Evolutionary conservation across 30 jellyfish, hydroid and myxozoan genomes (phyloP).

Genomic region (Aurelia aurita): DNA sequence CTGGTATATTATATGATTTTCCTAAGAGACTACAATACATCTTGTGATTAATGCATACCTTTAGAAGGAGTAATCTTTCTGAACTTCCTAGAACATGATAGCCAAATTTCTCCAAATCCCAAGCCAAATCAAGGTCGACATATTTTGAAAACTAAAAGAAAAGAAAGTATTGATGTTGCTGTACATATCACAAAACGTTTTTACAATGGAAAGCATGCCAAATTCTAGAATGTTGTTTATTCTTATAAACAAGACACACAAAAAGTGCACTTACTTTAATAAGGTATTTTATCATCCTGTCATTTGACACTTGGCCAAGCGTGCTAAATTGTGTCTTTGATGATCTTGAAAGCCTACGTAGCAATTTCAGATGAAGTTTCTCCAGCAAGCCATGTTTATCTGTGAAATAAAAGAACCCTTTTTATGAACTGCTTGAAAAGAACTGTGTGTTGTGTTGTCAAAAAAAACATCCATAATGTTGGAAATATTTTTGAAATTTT

Average conservation of each 20-base stretch:
- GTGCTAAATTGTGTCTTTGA: conserved; percentile 75
- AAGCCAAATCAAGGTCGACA: conserved; percentile 83
- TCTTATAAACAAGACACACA: too few species aligned
- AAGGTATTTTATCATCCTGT: conserved; percentile 68
- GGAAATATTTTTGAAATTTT: too few species aligned
- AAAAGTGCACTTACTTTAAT: conserved; percentile 52
- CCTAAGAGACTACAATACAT: too few species aligned
- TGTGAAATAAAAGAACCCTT: conserved; percentile 3
- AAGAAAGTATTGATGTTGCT: not conserved
- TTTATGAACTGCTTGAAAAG: too few species aligned
- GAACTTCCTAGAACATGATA: conserved; percentile 89
- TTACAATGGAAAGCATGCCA: too few species aligned
- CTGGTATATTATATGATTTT: too few species aligned
- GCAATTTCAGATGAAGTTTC: conserved; percentile 76
- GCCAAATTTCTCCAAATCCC: conserved; percentile 97
- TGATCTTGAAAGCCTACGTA: conserved; percentile 85
- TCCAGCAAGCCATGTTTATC: conserved; percentile 88
- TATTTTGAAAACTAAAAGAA: conserved; percentile 74
- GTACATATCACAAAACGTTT: too few species aligned
- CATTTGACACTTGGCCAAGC: conserved; percentile 76
- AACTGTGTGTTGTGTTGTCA: too few species aligned
- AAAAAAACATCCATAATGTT: too few species aligned
- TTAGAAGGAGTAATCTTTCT: conserved; percentile 74
- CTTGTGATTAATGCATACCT: conserved; percentile 49
- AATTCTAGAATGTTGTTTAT: too few species aligned